Conservation (phyloP, 2,797 vertebrate species). For the Phrynocephalus guinanensis region DNA sequence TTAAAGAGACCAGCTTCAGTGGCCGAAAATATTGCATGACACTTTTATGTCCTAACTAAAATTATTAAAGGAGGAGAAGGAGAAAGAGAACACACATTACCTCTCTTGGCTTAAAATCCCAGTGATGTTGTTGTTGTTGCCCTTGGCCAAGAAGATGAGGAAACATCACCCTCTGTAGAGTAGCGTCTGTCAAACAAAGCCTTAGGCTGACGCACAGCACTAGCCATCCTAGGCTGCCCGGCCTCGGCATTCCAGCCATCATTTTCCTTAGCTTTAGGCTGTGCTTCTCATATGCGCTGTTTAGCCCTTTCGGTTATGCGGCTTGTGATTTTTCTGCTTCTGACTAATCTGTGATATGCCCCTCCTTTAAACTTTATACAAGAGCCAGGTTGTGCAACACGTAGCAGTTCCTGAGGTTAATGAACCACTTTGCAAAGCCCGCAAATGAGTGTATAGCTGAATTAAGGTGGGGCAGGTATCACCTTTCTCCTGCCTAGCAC, state of each 20-base stretch:
- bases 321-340: conserved; percentile 68
- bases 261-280: conserved; percentile 66
- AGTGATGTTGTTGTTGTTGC: conserved; percentile 72
- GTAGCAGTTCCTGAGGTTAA: conserved; percentile 67
- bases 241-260: conserved; percentile 57
- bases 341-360: conserved; percentile 80
- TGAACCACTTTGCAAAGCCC: conserved; percentile 70
- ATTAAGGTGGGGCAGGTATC: conserved; percentile 76
- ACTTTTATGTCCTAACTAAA: conserved; percentile 18
- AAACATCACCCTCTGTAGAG: conserved; percentile 74
- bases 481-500: conserved; percentile 74
- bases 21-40: background rate
- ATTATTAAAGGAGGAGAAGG: background rate
- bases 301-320: conserved; percentile 79
- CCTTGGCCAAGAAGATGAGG: conserved; percentile 62
- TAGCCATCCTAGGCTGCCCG: conserved; percentile 67
- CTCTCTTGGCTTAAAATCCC: conserved; percentile 74
- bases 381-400: conserved; percentile 83
- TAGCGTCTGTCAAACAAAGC: conserved; percentile 74
- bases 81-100: conserved; percentile 67
- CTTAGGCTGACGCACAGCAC: conserved; percentile 77
- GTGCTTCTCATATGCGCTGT: conserved; percentile 41
- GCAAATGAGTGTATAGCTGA: conserved; percentile 60
- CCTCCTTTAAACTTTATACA: conserved; percentile 79
- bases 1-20: conserved; percentile 10